A percentile compares a stretch with the other conserved stretches of the same genome.
These are phyloP conservation scores for Biston betularia DNA, from an alignment of 2,888 invertebrate species.

Conservation along the genomic window DNA sequence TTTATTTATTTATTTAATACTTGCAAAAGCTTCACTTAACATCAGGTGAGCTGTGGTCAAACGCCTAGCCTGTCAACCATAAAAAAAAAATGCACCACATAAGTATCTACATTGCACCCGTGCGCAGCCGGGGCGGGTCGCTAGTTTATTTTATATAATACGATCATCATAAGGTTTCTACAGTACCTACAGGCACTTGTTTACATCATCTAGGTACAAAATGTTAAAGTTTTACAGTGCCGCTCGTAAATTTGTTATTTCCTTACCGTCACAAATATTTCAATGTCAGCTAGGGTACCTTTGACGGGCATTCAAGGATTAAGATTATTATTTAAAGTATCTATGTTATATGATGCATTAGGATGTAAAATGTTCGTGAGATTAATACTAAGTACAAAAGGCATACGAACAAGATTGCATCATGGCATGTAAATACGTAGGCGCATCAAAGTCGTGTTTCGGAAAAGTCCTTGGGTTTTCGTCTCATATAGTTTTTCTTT, in stretches of 20 bases:
- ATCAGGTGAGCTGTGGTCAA: neutral
- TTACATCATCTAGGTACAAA: slow-evolving; percentile 1
- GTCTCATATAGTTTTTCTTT: slow-evolving; percentile 1
- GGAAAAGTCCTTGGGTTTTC: slow-evolving; percentile 30
- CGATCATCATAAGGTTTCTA: neutral
- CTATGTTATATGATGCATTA: neutral
- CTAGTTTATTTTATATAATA: neutral
- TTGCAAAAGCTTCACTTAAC: too few species aligned
- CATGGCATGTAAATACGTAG: slow-evolving; percentile 18
- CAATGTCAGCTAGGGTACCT: slow-evolving; percentile 23
- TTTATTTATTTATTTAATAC: too few species aligned
- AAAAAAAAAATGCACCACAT: too few species aligned
- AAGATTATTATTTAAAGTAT: slow-evolving; percentile 4
- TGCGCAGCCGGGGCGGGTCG: too few species aligned
- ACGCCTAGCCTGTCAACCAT: neutral
- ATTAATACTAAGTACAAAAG: slow-evolving; percentile 28
- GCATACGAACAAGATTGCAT: slow-evolving; percentile 25
- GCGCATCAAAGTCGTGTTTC: slow-evolving; percentile 32
- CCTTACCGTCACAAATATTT: slow-evolving; percentile 15
- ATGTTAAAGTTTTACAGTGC: slow-evolving; percentile 8
- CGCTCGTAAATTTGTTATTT: slow-evolving; percentile 12
- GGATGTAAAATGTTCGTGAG: slow-evolving; percentile 35
- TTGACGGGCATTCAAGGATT: slow-evolving; percentile 23
- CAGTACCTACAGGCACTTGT: too few species aligned
- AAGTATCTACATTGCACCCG: too few species aligned